A percentile compares a stretch with the other conserved stretches of the same genome.
These are phyloP conservation scores for Sitobion miscanthi DNA, from an alignment of 1,140 invertebrate genomes.

Conservation along the genomic window DNA sequence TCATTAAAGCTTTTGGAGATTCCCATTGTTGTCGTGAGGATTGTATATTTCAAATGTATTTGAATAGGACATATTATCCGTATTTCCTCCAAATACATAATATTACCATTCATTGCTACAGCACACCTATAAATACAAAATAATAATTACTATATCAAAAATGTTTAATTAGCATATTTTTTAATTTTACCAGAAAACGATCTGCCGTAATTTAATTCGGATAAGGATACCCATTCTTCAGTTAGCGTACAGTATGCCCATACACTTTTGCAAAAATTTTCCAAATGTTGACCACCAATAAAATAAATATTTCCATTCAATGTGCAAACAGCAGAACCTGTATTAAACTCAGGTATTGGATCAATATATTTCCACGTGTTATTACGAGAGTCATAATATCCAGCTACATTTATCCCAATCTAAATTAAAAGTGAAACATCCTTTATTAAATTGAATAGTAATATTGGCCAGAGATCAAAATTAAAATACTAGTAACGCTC, in stretches of 20 bases:
- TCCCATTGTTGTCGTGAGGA: neutral
- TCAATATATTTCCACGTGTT: neutral
- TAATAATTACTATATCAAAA: neutral
- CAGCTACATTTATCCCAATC: neutral
- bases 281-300: neutral
- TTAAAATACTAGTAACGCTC: no score
- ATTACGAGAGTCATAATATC: neutral
- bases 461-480: neutral
- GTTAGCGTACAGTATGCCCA: conserved; percentile 23
- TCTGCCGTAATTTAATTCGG: neutral
- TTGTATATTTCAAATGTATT: conserved; percentile 37
- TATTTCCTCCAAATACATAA: conserved; percentile 29
- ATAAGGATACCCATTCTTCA: neutral
- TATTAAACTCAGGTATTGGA: neutral
- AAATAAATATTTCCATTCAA: conserved; percentile 31
- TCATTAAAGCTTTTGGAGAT: conserved; percentile 2
- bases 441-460: neutral
- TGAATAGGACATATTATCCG: neutral
- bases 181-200: neutral
- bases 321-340: conserved; percentile 21
- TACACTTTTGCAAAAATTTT: conserved; percentile 16
- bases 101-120: conserved; percentile 24
- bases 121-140: neutral
- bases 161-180: neutral
- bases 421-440: neutral